A percentile compares a stretch with the other conserved stretches of the same genome.
These are phyloP conservation scores for Parazoanthus darwini DNA, from an alignment of 92 coral and sea anemone species.

Conservation along the genomic window DNA sequence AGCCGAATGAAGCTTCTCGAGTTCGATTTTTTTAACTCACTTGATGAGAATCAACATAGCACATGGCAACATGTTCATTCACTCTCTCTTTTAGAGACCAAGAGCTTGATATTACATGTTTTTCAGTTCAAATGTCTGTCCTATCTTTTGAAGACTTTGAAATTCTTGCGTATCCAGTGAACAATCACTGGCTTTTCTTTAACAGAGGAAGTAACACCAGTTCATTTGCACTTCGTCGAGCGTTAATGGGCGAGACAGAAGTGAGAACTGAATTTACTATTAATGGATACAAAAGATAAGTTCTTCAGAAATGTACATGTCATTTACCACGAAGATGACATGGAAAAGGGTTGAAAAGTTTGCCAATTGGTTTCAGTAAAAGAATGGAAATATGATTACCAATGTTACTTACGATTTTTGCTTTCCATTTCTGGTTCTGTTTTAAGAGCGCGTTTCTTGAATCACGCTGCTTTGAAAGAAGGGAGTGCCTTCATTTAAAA, in stretches of 20 bases:
- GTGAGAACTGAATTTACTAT: no score
- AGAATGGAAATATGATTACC: background rate
- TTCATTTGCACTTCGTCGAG: background rate
- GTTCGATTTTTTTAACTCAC: background rate
- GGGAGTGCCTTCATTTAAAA: background rate
- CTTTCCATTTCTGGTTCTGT: background rate
- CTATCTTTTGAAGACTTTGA: background rate
- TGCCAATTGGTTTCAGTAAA: no score
- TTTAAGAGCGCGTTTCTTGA: background rate
- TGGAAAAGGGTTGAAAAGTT: no score
- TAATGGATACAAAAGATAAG: no score
- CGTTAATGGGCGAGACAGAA: no score
- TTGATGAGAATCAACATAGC: background rate
- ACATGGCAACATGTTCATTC: background rate
- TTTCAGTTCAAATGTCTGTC: no score
- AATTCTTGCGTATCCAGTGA: background rate
- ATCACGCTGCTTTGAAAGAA: background rate
- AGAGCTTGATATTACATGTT: background rate
- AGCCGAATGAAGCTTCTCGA: background rate
- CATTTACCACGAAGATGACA: no score
- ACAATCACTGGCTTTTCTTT: background rate
- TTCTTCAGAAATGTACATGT: background rate
- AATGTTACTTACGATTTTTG: background rate
- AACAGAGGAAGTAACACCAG: background rate
- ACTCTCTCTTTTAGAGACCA: background rate